Percentiles rank a stretch among this genome's conserved stretches.
These are phyloP conservation scores for Scleropages formosus DNA, from an alignment of 2,797 vertebrate genomes.

Conservation along the genomic window DNA sequence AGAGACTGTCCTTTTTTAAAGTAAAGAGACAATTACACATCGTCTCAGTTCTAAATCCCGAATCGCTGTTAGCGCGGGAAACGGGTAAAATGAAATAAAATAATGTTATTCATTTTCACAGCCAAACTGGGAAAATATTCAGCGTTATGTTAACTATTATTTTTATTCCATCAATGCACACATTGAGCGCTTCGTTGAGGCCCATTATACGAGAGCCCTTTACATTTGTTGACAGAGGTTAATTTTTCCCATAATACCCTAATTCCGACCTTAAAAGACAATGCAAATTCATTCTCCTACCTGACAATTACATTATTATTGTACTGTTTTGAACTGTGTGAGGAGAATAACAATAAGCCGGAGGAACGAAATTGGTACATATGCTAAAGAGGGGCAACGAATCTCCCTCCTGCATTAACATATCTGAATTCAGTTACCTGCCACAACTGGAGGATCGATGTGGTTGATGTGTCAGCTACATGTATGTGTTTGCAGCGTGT, in stretches of 20 bases:
- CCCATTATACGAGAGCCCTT: slow-evolving; percentile 3
- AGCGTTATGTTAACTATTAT: slow-evolving; percentile 10
- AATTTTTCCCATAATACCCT: slow-evolving; percentile 39
- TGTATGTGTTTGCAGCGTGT: slow-evolving; percentile 55
- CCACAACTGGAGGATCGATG: slow-evolving; percentile 68
- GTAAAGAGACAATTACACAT: background rate
- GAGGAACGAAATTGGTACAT: slow-evolving; percentile 52
- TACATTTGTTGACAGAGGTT: slow-evolving; percentile 16
- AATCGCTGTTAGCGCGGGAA: too few relatives aligned
- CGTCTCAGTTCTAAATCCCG: background rate
- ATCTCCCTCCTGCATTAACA: slow-evolving; percentile 60
- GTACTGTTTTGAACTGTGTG: slow-evolving; percentile 41
- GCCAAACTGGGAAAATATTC: background rate
- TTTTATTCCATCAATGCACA: background rate
- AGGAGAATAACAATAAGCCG: slow-evolving; percentile 60
- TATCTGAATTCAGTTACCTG: slow-evolving; percentile 72
- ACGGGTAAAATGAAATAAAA: background rate
- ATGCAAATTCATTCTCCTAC: slow-evolving; percentile 24
- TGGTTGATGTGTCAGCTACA: slow-evolving; percentile 54
- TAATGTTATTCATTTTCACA: slow-evolving; percentile 18
- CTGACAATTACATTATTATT: slow-evolving; percentile 49
- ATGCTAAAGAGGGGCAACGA: slow-evolving; percentile 56
- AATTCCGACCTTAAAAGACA: slow-evolving; percentile 37
- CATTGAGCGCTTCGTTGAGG: slow-evolving; percentile 21
- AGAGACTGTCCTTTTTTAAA: slow-evolving; percentile 14